These are phyloP conservation scores for Chamaedrilus cognettii DNA, from an alignment of 2,888 invertebrate genomes.

Conservation along the genomic window DNA sequence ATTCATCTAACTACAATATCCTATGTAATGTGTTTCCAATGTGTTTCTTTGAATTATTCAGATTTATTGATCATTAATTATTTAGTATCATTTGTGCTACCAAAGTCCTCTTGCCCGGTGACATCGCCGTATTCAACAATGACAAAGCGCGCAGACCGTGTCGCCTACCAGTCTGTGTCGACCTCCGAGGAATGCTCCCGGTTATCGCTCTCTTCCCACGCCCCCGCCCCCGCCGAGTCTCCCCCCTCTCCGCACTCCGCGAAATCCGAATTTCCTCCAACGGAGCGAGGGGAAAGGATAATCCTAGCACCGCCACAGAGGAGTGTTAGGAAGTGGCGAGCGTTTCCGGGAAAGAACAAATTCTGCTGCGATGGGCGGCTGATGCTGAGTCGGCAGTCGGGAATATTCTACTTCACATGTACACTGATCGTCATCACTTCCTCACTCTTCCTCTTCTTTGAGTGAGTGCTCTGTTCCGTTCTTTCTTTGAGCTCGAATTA, in stretches of 20 bases:
- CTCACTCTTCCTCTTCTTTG: constrained; percentile 94
- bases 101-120: too few species aligned
- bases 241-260: background rate
- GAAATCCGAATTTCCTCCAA: too few species aligned
- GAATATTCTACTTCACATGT: constrained; percentile 94
- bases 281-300: too few species aligned
- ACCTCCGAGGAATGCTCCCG: background rate
- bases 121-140: too few species aligned
- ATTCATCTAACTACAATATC: too few species aligned
- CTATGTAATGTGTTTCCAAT: too few species aligned
- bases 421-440: constrained; percentile 91
- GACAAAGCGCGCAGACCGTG: background rate
- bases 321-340: constrained; percentile 20
- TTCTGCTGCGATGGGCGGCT: constrained; percentile 97
- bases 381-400: constrained; percentile 95
- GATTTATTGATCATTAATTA: too few species aligned
- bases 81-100: too few species aligned
- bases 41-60: too few species aligned
- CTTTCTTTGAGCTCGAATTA: background rate
- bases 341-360: constrained; percentile 77
- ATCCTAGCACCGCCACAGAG: too few species aligned
- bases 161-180: background rate
- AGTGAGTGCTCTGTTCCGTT: constrained; percentile 57
- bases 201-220: too few species aligned
- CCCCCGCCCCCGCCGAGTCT: background rate